These are phyloP conservation scores for Dryomyza anilis DNA, from an alignment of 2,888 invertebrate genomes.

Conservation along the genomic window DNA sequence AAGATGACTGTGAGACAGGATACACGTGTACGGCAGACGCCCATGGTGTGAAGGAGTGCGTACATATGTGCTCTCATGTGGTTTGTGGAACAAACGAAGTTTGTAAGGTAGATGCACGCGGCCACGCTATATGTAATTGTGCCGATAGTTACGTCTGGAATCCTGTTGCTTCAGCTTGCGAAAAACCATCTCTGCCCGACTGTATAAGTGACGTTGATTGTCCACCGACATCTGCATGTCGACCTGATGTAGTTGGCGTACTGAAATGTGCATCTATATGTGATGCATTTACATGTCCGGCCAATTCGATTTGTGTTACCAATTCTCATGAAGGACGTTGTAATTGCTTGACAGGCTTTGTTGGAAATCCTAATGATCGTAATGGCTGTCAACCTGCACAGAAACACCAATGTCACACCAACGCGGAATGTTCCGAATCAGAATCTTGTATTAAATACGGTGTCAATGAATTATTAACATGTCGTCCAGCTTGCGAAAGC, in stretches of 20 bases:
- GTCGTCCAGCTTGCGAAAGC: conserved; percentile 78
- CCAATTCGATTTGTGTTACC: conserved; percentile 81
- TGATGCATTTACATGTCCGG: conserved; percentile 80
- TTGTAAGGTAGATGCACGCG: conserved; percentile 71
- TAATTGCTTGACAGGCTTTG: conserved; percentile 80
- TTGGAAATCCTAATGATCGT: conserved; percentile 88
- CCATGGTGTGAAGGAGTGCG: conserved; percentile 71
- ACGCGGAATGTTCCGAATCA: conserved; percentile 82
- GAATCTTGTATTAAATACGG: conserved; percentile 74
- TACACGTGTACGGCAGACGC: conserved; percentile 72
- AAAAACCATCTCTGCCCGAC: conserved; percentile 85
- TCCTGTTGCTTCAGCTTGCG: conserved; percentile 79
- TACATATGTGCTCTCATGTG: conserved; percentile 79
- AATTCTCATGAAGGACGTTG: conserved; percentile 77
- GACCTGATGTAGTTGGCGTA: conserved; percentile 83
- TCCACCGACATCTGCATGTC: conserved; percentile 72
- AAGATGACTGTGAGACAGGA: conserved; percentile 75
- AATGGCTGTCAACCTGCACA: conserved; percentile 79
- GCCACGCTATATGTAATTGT: conserved; percentile 80
- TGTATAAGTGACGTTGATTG: conserved; percentile 77
- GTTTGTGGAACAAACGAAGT: conserved; percentile 83
- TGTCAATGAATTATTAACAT: conserved; percentile 67
- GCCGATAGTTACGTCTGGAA: conserved; percentile 81
- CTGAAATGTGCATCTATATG: conserved; percentile 82
- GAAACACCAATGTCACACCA: conserved; percentile 77